Percentiles rank a stretch among this genome's conserved stretches.
These are phyloP conservation scores for Muntiacus reevesi DNA, from an alignment of 2,113 vertebrate genomes.

Conservation along the genomic window DNA sequence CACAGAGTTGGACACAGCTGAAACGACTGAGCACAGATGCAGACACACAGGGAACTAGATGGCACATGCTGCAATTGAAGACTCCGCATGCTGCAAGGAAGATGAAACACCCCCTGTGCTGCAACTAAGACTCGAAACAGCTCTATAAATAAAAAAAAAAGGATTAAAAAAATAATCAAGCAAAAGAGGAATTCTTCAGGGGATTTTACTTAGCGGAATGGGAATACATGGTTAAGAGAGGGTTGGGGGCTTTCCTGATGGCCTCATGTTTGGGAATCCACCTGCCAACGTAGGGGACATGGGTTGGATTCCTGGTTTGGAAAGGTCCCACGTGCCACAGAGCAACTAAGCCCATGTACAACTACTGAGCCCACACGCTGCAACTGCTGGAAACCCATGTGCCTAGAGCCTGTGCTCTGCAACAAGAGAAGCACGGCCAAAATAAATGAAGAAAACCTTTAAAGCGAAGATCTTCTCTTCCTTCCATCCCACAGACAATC, in stretches of 20 bases:
- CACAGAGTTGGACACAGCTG: background rate
- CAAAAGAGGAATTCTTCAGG: background rate
- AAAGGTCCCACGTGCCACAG: background rate
- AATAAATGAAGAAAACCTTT: background rate
- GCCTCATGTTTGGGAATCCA: background rate
- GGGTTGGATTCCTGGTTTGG: background rate
- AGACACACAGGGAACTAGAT: background rate
- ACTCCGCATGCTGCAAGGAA: background rate
- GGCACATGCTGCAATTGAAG: background rate
- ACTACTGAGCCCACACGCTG: background rate
- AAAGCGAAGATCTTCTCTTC: background rate
- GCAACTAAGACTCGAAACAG: background rate
- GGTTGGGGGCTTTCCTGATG: background rate
- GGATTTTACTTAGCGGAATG: background rate
- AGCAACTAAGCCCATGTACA: background rate
- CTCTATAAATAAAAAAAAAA: background rate
- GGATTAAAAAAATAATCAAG: background rate
- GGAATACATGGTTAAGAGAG: background rate
- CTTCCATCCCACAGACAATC: background rate
- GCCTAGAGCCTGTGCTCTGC: background rate
- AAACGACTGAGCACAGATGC: background rate
- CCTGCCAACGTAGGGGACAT: background rate
- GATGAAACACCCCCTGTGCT: background rate
- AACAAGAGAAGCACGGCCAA: background rate
- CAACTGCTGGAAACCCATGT: background rate